Conservation (phyloP, 1,140 invertebrate genomes). For the Agrilus planipennis region DNA sequence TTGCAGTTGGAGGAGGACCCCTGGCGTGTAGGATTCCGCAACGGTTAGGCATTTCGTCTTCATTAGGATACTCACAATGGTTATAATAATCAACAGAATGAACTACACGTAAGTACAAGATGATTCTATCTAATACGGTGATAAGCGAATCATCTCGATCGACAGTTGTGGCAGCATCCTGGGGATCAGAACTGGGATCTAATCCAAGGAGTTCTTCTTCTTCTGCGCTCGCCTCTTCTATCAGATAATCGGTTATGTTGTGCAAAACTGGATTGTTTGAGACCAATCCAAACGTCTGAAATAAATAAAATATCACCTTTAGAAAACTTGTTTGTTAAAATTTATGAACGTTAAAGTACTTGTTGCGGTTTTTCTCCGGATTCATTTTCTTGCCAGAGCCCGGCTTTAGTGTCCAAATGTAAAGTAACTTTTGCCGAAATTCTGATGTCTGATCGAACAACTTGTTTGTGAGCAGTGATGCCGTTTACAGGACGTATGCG, state of each 20-base stretch:
- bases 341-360: conserved; percentile 6
- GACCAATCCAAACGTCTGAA: conserved; percentile 60
- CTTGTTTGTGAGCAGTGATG: conserved; percentile 79
- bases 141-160: conserved; percentile 70
- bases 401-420: conserved; percentile 76
- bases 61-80: conserved; percentile 96
- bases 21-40: conserved; percentile 97
- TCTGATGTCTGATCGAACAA: conserved; percentile 86
- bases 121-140: conserved; percentile 60
- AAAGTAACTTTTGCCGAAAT: conserved; percentile 91
- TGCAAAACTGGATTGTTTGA: conserved; percentile 92
- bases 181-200: conserved; percentile 41
- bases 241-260: conserved; percentile 96
- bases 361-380: conserved; percentile 31
- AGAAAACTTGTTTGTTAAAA: not conserved
- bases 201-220: conserved; percentile 91
- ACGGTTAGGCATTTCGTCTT: conserved; percentile 99
- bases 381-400: conserved; percentile 60
- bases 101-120: conserved; percentile 91
- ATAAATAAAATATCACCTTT: not conserved
- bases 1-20: conserved; percentile 64
- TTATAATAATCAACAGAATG: conserved; percentile 99
- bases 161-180: conserved; percentile 46
- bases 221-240: conserved; percentile 96
- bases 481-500: conserved; percentile 88